phyloP scores from a whole-genome alignment of 2,113 vertebrate species.

The Cryptotis parvus region DNA sequence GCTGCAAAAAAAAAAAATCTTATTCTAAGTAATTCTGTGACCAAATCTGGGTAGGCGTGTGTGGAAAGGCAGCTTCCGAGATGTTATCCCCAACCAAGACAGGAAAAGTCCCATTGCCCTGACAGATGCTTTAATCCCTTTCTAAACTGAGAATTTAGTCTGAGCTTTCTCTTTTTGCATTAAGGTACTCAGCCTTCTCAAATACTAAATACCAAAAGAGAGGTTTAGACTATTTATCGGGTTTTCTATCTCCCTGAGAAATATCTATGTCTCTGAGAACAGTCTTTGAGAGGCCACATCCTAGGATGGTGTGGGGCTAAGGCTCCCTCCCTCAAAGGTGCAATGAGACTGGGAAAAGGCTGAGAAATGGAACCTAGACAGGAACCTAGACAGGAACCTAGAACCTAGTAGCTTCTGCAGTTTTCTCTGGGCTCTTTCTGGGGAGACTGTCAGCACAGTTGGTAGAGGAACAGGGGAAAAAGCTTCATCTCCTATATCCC shows the following conservation, averaged over 20 bases:
- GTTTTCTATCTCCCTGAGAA: background rate
- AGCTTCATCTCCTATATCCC: background rate
- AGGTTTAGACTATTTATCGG: background rate
- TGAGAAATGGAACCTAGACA: background rate
- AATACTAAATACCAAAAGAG: background rate
- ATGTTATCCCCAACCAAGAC: too few species aligned
- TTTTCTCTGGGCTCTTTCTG: background rate
- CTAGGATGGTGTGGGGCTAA: background rate
- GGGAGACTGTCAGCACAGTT: background rate
- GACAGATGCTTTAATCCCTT: too few species aligned
- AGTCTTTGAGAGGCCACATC: background rate
- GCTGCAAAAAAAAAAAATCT: background rate
- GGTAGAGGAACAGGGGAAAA: background rate
- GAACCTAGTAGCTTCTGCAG: too few species aligned
- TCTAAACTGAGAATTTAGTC: background rate
- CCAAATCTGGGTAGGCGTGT: background rate
- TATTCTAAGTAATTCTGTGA: background rate
- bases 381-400: too few species aligned
- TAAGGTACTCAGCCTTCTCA: background rate
- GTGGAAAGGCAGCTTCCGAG: too few species aligned
- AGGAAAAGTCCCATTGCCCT: too few species aligned
- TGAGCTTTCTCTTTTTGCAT: background rate
- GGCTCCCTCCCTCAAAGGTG: background rate
- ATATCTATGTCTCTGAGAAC: background rate
- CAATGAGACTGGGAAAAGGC: background rate